Evolutionary conservation across 2,888 invertebrate species (phyloP).

Genomic region (Andrena fulva): DNA sequence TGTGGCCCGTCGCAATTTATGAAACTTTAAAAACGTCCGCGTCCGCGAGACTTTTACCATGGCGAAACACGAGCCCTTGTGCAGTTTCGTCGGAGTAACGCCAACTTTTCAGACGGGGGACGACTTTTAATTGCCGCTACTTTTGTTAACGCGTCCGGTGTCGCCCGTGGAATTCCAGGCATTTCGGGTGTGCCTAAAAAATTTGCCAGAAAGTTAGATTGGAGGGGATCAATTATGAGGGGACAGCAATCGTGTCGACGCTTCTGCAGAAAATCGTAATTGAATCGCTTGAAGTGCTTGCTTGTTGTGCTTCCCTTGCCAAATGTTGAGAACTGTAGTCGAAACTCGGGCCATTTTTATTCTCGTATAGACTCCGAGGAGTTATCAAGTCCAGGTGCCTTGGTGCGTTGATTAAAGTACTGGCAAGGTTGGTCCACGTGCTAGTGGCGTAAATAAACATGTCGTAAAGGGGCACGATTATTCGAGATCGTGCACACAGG

Average conservation of each 20-base stretch:
- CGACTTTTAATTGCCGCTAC: neutral
- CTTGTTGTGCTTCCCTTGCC: too few relatives aligned
- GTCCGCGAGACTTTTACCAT: slow-evolving; percentile 22
- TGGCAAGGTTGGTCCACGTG: slow-evolving; percentile 11
- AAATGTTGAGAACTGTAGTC: too few relatives aligned
- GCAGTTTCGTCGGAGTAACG: neutral
- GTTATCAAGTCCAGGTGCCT: neutral
- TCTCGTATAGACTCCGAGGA: neutral
- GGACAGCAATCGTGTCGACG: too few relatives aligned
- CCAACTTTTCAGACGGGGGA: slow-evolving; percentile 8
- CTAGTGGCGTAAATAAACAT: slow-evolving; percentile 3
- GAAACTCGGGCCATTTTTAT: too few relatives aligned
- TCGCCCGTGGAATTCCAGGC: neutral
- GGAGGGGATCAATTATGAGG: neutral
- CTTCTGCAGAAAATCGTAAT: too few relatives aligned
- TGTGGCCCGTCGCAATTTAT: slow-evolving; percentile 30
- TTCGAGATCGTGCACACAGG: slow-evolving; percentile 7
- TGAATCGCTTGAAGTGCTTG: too few relatives aligned
- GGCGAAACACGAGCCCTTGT: neutral
- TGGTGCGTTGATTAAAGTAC: neutral
- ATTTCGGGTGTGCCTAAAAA: neutral
- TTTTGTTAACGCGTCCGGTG: neutral
- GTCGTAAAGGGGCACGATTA: slow-evolving; percentile 22
- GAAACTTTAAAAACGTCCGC: slow-evolving; percentile 29
- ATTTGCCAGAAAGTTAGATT: neutral